Evolutionary conservation across 1,140 invertebrate genomes (phyloP).

Genomic region (Zophobas atratus): DNA sequence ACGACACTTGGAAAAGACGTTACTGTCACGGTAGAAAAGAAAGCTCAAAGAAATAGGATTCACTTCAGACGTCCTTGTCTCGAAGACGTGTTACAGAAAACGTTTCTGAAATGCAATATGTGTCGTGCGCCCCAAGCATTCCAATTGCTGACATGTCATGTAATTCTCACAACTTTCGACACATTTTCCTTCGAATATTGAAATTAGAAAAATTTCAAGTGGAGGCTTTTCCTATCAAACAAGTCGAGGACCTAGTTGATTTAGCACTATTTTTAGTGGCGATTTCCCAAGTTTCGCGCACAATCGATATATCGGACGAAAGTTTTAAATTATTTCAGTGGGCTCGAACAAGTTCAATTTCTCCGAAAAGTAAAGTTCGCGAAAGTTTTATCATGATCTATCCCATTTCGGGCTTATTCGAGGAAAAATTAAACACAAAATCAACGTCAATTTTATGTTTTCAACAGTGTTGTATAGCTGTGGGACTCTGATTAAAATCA

Average conservation of each 20-base stretch:
- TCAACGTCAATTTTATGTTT: slow-evolving; percentile 21
- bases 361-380: not conserved
- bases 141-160: slow-evolving; percentile 8
- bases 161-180: slow-evolving; percentile 30
- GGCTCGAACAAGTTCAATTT: not conserved
- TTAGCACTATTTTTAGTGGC: slow-evolving; percentile 6
- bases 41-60: slow-evolving; percentile 7
- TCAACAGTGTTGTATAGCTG: slow-evolving; percentile 1
- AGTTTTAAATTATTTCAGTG: slow-evolving; percentile 16
- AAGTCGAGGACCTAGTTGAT: slow-evolving; percentile 9
- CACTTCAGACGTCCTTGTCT: slow-evolving; percentile 20
- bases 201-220: slow-evolving; percentile 2
- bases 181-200: slow-evolving; percentile 18
- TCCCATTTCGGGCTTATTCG: not conserved
- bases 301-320: slow-evolving; percentile 3
- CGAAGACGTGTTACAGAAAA: slow-evolving; percentile 6
- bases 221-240: not conserved
- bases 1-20: slow-evolving; percentile 11
- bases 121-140: slow-evolving; percentile 11
- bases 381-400: slow-evolving; percentile 4
- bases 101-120: slow-evolving; percentile 38
- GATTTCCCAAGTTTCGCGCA: not conserved
- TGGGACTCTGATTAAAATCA: slow-evolving; percentile 1
- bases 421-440: slow-evolving; percentile 11
- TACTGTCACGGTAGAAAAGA: slow-evolving; percentile 18